Conservation (phyloP, 2,113 vertebrate genomes). For the Albula goreensis region DNA sequence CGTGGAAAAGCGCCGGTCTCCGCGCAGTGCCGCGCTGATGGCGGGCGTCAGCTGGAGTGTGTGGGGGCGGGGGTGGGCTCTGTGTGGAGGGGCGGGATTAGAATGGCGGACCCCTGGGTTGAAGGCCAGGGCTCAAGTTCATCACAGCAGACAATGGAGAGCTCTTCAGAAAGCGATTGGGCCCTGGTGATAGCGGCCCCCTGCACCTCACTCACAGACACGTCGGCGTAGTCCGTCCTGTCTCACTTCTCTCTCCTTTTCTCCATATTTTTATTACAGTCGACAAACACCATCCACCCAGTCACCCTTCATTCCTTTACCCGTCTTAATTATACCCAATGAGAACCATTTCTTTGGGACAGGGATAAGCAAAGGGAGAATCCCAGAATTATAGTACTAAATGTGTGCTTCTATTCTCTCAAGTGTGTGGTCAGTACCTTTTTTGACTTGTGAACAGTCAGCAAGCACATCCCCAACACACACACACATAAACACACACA, state of each 20-base stretch:
- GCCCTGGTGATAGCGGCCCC: slow-evolving; percentile 47
- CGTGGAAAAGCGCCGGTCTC: slow-evolving; percentile 57
- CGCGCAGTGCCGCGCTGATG: slow-evolving; percentile 58
- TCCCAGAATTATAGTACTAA: neutral
- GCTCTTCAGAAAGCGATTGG: slow-evolving; percentile 66
- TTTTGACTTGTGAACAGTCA: too few species aligned
- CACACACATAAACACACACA: neutral
- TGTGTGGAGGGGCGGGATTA: slow-evolving; percentile 53
- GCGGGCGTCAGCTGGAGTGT: slow-evolving; percentile 60
- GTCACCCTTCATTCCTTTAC: neutral
- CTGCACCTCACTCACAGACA: neutral
- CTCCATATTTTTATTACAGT: neutral
- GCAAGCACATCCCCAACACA: too few species aligned
- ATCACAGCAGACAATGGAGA: slow-evolving; percentile 71
- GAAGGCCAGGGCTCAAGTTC: slow-evolving; percentile 73
- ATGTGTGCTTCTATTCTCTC: neutral
- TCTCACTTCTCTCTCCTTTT: neutral
- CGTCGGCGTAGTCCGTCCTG: neutral
- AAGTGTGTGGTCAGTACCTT: slow-evolving; percentile 26
- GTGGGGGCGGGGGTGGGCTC: slow-evolving; percentile 33
- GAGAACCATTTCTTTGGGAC: slow-evolving; percentile 12
- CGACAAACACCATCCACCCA: neutral
- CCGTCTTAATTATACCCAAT: slow-evolving; percentile 35
- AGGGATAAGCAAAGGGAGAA: neutral
- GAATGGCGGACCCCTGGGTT: slow-evolving; percentile 66